Evolutionary conservation across 37 sponge, comb jelly and placozoan species (phyloP).

Genomic region (Aplysina aerophoba): DNA sequence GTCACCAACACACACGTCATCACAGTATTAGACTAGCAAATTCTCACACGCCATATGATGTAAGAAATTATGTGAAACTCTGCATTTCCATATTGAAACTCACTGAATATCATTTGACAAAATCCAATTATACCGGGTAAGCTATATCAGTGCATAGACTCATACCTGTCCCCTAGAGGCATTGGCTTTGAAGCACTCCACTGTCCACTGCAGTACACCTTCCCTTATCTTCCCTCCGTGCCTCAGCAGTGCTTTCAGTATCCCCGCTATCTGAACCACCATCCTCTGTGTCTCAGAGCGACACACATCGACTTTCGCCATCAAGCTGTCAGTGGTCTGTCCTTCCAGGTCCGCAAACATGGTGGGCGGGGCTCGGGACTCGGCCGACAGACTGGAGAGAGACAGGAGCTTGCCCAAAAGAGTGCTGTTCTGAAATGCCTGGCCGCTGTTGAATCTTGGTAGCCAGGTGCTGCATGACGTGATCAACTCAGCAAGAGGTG

Average conservation of each 20-base stretch:
- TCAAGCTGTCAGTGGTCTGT: background rate
- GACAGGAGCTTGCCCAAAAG: slow-evolving; percentile 61
- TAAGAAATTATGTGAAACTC: no score
- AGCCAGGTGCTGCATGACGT: background rate
- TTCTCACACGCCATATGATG: no score
- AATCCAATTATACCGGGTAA: no score
- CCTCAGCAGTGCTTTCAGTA: slow-evolving; percentile 7
- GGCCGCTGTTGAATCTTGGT: slow-evolving; percentile 30
- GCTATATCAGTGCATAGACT: no score
- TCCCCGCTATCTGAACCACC: background rate
- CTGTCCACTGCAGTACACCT: slow-evolving; percentile 48
- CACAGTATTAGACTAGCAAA: no score
- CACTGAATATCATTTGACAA: no score
- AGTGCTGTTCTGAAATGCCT: slow-evolving; percentile 49
- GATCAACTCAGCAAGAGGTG: background rate
- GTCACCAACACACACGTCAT: no score
- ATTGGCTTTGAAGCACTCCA: slow-evolving; percentile 58
- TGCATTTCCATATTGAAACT: no score
- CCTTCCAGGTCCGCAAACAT: background rate
- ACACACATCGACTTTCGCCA: no score
- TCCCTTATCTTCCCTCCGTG: slow-evolving; percentile 7
- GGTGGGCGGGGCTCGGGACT: background rate
- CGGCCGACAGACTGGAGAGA: background rate
- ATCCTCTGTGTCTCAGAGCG: background rate
- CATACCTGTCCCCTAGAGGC: slow-evolving; percentile 60